Conservation (phyloP, 2,113 vertebrate species). For the Nycticorax nycticorax region DNA sequence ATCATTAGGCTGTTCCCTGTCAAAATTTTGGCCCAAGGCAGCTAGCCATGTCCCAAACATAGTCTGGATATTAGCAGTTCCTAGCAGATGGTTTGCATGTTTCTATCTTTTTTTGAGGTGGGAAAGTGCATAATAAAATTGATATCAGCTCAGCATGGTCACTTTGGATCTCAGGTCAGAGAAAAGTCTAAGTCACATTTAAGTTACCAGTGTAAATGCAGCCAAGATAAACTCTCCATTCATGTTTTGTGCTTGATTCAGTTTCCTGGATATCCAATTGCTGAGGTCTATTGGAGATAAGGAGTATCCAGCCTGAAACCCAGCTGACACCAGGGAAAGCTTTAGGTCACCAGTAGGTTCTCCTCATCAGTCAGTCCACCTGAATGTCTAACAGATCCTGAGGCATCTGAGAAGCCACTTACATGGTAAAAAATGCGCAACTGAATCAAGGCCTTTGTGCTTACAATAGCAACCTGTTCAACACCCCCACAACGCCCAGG, state of each 20-base stretch:
- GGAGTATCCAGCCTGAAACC: accelerated
- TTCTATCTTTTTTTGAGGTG: not conserved
- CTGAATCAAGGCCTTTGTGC: not conserved
- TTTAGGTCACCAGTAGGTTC: not conserved
- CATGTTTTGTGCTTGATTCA: not conserved
- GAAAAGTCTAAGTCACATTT: not conserved
- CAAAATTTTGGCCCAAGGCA: not conserved
- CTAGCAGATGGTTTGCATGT: not conserved
- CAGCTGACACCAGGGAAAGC: not conserved
- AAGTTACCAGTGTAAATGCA: not conserved
- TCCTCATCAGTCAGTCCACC: not conserved
- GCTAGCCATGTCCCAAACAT: not conserved
- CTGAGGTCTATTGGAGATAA: not conserved
- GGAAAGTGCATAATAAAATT: not conserved
- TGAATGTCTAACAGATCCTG: not conserved
- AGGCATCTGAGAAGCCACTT: not conserved
- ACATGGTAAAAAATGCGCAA: accelerated
- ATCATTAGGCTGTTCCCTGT: accelerated
- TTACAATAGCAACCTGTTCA: not conserved
- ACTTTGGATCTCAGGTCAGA: not conserved
- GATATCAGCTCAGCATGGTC: not conserved
- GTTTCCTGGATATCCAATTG: not conserved
- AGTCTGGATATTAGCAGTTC: not conserved
- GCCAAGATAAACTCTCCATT: not conserved
- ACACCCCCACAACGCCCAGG: not conserved